A percentile compares a stretch with the other conserved stretches of the same genome.
These are phyloP conservation scores for Paracanthobrama guichenoti DNA, from an alignment of 2,113 vertebrate species.

Conservation along the genomic window DNA sequence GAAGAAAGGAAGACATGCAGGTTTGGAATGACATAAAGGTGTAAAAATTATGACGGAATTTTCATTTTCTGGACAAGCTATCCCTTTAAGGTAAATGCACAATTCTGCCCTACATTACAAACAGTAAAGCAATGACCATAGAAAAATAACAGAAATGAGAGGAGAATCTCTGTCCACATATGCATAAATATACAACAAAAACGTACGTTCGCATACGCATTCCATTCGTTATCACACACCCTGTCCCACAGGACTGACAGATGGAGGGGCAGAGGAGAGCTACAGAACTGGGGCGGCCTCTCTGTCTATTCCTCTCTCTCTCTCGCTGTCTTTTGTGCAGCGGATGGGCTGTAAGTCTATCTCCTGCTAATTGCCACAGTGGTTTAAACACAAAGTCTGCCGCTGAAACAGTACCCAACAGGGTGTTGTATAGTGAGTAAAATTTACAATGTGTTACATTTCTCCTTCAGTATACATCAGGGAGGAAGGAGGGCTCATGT, in stretches of 20 bases:
- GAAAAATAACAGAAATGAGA: background rate
- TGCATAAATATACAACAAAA: constrained; percentile 32
- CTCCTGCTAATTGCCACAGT: constrained; percentile 74
- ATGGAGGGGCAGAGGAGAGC: constrained; percentile 67
- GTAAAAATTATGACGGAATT: too few relatives aligned
- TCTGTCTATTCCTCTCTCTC: constrained; percentile 29
- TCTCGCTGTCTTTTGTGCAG: constrained; percentile 66
- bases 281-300: constrained; percentile 56
- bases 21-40: too few relatives aligned
- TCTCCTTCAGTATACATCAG: constrained; percentile 34
- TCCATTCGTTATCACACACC: constrained; percentile 49
- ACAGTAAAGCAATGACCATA: background rate
- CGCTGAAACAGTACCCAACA: constrained; percentile 70
- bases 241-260: constrained; percentile 70
- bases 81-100: background rate
- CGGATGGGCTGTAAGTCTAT: constrained; percentile 74
- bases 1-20: too few relatives aligned
- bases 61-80: background rate
- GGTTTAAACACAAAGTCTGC: constrained; percentile 74
- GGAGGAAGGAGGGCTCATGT: background rate
- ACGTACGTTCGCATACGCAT: background rate
- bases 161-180: constrained; percentile 8
- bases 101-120: background rate
- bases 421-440: constrained; percentile 38
- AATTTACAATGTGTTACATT: constrained; percentile 51